Percentiles rank a stretch among this genome's conserved stretches.
phyloP scores from a whole-genome alignment of 2,888 invertebrate species.

The Gryllus longicercus region DNA sequence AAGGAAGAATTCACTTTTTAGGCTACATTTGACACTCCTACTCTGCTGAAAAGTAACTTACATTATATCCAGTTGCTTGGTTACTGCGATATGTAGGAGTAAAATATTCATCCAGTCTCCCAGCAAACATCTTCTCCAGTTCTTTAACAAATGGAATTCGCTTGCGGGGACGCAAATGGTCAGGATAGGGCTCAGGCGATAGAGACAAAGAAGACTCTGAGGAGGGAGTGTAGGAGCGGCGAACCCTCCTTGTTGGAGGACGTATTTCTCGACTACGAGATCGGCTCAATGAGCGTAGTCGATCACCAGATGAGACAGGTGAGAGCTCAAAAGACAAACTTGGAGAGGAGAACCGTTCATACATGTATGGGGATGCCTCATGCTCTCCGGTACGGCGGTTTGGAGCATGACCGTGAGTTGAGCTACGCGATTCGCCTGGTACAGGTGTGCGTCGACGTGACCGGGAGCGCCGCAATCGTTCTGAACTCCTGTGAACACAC shows the following conservation, averaged over 20 bases:
- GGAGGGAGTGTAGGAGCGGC: not conserved
- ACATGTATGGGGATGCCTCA: not conserved
- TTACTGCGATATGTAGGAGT: no score
- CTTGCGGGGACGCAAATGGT: conserved; percentile 1
- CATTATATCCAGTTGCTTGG: no score
- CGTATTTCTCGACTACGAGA: not conserved
- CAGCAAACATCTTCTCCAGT: conserved; percentile 6
- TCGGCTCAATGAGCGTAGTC: not conserved
- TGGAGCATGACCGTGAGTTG: not conserved
- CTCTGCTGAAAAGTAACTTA: no score
- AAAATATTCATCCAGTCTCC: not conserved
- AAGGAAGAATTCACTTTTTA: no score
- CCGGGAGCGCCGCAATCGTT: not conserved
- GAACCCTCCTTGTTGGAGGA: not conserved
- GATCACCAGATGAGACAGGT: not conserved
- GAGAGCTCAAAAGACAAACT: not conserved
- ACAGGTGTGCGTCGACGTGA: not conserved
- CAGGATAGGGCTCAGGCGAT: not conserved
- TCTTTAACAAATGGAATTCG: not conserved
- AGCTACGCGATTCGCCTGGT: not conserved
- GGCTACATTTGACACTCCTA: no score
- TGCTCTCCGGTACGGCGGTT: not conserved
- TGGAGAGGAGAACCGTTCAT: not conserved
- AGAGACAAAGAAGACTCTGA: not conserved
- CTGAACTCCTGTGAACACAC: not conserved